Conservation (phyloP, 2,113 vertebrate species). For the Lota lota region DNA sequence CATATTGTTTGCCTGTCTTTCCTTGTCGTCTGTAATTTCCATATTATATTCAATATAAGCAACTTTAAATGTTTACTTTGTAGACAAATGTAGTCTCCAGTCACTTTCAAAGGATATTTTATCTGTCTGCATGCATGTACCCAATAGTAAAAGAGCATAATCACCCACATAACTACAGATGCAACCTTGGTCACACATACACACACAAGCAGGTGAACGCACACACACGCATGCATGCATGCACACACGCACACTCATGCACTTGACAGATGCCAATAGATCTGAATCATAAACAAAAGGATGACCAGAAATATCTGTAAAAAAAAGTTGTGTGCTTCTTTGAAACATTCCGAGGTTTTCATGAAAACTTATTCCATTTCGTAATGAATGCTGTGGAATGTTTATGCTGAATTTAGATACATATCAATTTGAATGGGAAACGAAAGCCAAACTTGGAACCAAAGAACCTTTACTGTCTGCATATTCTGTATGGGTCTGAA, state of each 20-base stretch:
- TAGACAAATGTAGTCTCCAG: no score
- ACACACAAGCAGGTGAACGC: background rate
- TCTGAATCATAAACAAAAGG: conserved; percentile 15
- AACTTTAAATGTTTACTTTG: no score
- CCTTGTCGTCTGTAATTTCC: no score
- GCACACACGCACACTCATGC: background rate
- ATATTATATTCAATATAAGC: no score
- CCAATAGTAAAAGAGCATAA: no score
- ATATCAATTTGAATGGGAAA: conserved; percentile 63
- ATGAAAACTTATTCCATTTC: conserved; percentile 43
- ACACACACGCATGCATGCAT: background rate
- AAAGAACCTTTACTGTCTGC: conserved; percentile 38
- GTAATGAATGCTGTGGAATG: conserved; percentile 48
- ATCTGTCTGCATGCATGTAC: no score
- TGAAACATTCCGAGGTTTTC: conserved; percentile 40
- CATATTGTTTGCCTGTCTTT: no score
- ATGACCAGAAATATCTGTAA: conserved; percentile 38
- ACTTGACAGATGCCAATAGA: conserved; percentile 2
- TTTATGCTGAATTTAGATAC: conserved; percentile 66
- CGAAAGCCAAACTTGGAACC: conserved; percentile 51
- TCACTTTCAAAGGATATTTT: no score
- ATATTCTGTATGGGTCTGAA: conserved; percentile 26
- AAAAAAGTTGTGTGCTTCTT: conserved; percentile 24
- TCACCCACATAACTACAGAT: no score
- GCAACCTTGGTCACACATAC: no score